Conservation (phyloP, 2,888 invertebrate species). For the Trissoscelio sp. region DNA sequence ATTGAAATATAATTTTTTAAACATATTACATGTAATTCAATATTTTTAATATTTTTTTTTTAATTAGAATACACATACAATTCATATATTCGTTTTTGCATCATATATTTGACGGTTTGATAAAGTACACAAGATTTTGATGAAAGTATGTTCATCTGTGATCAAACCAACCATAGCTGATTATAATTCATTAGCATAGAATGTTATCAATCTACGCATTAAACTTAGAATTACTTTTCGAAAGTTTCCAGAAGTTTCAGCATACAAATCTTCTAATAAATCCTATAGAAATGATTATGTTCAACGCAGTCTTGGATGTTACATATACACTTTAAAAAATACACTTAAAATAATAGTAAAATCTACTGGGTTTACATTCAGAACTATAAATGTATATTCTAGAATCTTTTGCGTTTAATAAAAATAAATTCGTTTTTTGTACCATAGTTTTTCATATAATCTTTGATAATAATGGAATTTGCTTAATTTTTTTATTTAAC, state of each 20-base stretch:
- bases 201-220: constrained; percentile 85
- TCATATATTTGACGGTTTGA: constrained; percentile 85
- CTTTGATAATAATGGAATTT: background rate
- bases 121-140: constrained; percentile 86
- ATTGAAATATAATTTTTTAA: constrained; percentile 31
- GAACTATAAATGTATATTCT: too few species aligned
- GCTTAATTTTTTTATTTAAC: too few species aligned
- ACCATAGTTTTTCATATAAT: background rate
- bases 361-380: too few species aligned
- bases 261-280: background rate
- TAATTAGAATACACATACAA: background rate
- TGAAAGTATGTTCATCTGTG: constrained; percentile 85
- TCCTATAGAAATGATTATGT: background rate
- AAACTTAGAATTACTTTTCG: constrained; percentile 85
- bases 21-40: background rate
- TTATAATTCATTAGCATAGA: constrained; percentile 85
- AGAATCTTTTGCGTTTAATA: too few species aligned
- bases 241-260: constrained; percentile 84
- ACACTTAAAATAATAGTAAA: too few species aligned
- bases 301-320: too few species aligned
- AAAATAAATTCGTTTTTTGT: too few species aligned
- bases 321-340: too few species aligned
- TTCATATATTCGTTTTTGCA: constrained; percentile 83
- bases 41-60: background rate
- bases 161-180: constrained; percentile 86